Conservation (phyloP, 2,797 vertebrate genomes). For the Austrolebias charrua region DNA sequence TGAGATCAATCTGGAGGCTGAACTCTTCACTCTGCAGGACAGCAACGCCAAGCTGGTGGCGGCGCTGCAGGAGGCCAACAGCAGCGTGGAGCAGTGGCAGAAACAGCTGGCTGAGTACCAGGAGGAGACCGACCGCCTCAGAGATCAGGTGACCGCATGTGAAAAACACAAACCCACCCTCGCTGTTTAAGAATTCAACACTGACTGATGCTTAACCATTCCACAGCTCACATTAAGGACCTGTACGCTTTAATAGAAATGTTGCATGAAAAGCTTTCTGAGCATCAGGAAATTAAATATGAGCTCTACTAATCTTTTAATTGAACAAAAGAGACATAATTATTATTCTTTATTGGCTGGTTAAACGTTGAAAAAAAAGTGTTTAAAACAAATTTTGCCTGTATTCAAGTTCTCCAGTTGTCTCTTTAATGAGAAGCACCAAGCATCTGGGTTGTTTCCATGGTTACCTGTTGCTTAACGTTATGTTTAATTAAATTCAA, state of each 20-base stretch:
- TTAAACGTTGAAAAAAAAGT: neutral
- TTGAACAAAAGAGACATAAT: neutral
- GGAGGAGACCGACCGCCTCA: slow-evolving; percentile 88
- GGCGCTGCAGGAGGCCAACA: slow-evolving; percentile 90
- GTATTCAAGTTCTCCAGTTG: neutral
- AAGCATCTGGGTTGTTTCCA: slow-evolving; percentile 3
- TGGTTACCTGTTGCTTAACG: neutral
- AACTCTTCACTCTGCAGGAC: slow-evolving; percentile 94
- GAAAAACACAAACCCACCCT: too few relatives aligned
- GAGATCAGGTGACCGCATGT: slow-evolving; percentile 81
- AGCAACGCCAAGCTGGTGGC: slow-evolving; percentile 90
- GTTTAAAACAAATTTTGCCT: neutral
- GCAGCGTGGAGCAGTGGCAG: slow-evolving; percentile 91
- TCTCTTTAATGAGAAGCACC: neutral
- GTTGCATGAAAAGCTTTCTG: neutral
- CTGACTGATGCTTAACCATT: neutral
- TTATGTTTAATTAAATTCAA: neutral
- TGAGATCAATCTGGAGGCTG: slow-evolving; percentile 91
- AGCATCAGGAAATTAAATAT: neutral
- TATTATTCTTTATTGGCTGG: neutral
- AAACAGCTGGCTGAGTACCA: slow-evolving; percentile 90
- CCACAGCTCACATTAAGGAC: too few relatives aligned
- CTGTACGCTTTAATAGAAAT: too few relatives aligned
- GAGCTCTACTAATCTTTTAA: neutral
- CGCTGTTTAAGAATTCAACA: neutral